These are phyloP conservation scores for Hyles euphorbiae DNA, from an alignment of 1,140 invertebrate genomes.

Conservation along the genomic window DNA sequence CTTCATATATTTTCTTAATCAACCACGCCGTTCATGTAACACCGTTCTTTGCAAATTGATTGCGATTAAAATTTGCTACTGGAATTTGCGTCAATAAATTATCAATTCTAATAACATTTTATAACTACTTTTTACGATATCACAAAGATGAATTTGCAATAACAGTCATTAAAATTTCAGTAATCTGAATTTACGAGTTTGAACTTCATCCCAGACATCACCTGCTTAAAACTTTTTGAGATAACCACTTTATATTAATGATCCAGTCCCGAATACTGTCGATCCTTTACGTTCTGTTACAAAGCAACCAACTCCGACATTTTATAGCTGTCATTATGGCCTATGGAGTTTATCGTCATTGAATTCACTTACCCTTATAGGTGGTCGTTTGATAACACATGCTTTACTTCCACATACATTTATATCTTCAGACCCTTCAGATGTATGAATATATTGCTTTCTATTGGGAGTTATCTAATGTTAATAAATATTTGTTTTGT, in stretches of 20 bases:
- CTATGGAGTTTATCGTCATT: slow-evolving; percentile 14
- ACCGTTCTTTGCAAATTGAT: not conserved
- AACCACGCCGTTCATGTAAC: not conserved
- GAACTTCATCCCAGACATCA: not conserved
- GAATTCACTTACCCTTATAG: slow-evolving; percentile 14
- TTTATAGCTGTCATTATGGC: slow-evolving; percentile 9
- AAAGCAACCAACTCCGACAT: slow-evolving; percentile 7
- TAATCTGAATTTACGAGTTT: slow-evolving; percentile 9
- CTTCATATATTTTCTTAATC: not conserved
- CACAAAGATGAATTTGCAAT: not conserved
- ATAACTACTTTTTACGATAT: not conserved
- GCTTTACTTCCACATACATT: slow-evolving; percentile 3
- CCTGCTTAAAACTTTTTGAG: slow-evolving; percentile 13
- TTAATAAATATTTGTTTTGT: too few species aligned
- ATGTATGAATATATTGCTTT: not conserved
- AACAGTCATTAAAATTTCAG: slow-evolving; percentile 5
- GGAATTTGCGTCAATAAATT: not conserved
- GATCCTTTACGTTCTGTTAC: slow-evolving; percentile 12
- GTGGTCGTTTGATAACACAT: slow-evolving; percentile 8
- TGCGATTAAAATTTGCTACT: not conserved
- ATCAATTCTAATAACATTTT: not conserved
- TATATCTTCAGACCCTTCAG: slow-evolving; percentile 1
- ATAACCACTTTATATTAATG: slow-evolving; percentile 13
- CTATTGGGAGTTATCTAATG: too few species aligned
- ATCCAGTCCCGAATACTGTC: slow-evolving; percentile 5